phyloP scores from a whole-genome alignment of 2,113 vertebrate genomes.

The Dryoscopus gambensis region DNA sequence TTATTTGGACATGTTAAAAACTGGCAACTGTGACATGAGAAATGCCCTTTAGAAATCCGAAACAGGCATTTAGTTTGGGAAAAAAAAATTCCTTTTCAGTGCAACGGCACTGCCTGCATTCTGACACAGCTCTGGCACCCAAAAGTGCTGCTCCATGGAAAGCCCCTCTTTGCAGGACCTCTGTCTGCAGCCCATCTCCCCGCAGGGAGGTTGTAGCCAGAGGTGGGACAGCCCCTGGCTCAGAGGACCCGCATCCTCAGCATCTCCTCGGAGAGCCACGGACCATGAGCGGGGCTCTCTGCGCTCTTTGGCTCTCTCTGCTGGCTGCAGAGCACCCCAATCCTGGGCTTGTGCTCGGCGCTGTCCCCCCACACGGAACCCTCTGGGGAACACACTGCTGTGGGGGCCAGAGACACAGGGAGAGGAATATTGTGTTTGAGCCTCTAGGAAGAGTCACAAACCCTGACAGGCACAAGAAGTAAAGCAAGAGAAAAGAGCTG shows the following conservation, averaged over 20 bases:
- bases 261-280: rapidly evolving
- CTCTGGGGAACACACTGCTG: not conserved
- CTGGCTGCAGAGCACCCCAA: slow-evolving; percentile 17
- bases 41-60: not conserved
- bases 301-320: slow-evolving; percentile 59
- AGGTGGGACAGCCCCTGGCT: not conserved
- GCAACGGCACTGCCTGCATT: not conserved
- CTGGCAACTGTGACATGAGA: not conserved
- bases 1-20: not conserved
- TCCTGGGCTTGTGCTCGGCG: not conserved
- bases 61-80: not conserved
- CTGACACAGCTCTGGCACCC: not conserved
- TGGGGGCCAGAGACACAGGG: not conserved
- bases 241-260: not conserved
- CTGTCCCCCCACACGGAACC: not conserved
- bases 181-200: not conserved
- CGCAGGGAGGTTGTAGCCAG: rapidly evolving
- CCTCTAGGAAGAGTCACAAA: not conserved
- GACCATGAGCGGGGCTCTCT: not conserved
- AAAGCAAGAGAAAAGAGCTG: not conserved
- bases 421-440: not conserved
- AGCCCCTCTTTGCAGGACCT: not conserved
- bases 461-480: not conserved
- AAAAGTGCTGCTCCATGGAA: not conserved
- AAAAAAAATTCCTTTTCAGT: not conserved